Base-by-base conservation (phyloP, 2,888 invertebrate genomes). In the Celastrina argiolus region DNA sequence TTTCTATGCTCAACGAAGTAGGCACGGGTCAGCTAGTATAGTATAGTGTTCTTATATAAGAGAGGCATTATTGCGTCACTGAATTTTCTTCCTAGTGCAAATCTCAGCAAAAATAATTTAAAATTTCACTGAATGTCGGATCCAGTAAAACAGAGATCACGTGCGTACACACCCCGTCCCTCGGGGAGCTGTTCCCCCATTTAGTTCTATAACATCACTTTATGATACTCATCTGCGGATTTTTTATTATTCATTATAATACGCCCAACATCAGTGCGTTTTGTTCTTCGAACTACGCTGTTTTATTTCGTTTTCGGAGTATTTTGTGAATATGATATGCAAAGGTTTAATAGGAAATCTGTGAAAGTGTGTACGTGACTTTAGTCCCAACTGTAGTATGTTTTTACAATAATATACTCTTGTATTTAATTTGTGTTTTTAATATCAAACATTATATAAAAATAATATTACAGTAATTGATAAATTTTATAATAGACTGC, bases 171-270 rank as follows among this genome's bases (percentile, higher is more conserved):
- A 73, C 77, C 77, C 75, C 72, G 70, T 72, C 84, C 77, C 81
- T 42, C 36, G 82, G 81, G 85, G 81, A 82, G 76, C 73, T 87
- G 87, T 88, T 81, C 80, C 84, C 81, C 81, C 83, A 82, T 83
- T 88, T 87, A 84, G 85, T 84, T 84, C 84, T 84, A 81, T 82
- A 85, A 82, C 83, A 85, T 86, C 87, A 81, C 85, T 88, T 88
- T 88, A 85, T 87, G 86, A 86, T 88, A 82, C 83, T 81, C 80
- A 76, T 79, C 82, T 80, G 84, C 82, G 76, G 79, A 70, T 82
- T 84, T 85, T 88, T 83, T 88, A 88, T 88, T 88, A 87, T 87
- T 87, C 84, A 88, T 85, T 83, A 80, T 87, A 87, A 88, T 88
- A 84, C 81, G 75, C 77, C 78, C 72, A 82, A 84, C 86, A 87